Conservation (phyloP, 2,888 invertebrate genomes). For the Drosophila sordidula region DNA sequence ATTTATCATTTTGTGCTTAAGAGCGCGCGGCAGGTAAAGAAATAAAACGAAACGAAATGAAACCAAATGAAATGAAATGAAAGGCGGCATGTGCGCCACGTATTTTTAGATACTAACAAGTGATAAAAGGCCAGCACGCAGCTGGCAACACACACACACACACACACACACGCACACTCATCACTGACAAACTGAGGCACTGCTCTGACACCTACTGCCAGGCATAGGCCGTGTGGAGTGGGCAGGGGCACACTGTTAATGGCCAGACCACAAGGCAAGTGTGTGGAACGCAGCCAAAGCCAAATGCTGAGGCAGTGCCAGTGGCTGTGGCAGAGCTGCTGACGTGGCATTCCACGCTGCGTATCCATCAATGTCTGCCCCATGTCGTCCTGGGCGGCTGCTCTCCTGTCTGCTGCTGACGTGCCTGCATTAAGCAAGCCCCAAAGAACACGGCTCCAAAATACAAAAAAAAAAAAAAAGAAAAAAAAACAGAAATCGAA, state of each 20-base stretch:
- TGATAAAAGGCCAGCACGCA: conserved; percentile 76
- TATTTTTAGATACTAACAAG: conserved; percentile 78
- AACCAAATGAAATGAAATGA: conserved; percentile 66
- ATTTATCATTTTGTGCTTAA: conserved; percentile 82
- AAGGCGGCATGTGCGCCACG: conserved; percentile 74
- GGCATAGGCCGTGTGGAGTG: conserved; percentile 1
- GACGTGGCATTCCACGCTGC: conserved; percentile 72
- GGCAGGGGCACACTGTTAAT: conserved; percentile 38
- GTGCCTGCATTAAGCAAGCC: conserved; percentile 72
- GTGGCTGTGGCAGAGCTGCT: conserved; percentile 50
- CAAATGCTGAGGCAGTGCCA: conserved; percentile 33
- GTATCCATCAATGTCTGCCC: conserved; percentile 78
- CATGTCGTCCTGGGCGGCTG: conserved; percentile 54
- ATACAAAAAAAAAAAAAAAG: conserved; percentile 16
- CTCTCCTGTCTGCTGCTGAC: conserved; percentile 62
- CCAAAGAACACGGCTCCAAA: conserved; percentile 35
- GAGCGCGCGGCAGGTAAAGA: conserved; percentile 64
- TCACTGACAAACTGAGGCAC: conserved; percentile 61
- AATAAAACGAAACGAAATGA: conserved; percentile 46
- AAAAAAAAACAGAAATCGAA: conserved; percentile 13
- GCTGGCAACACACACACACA: conserved; percentile 41
- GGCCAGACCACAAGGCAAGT: conserved; percentile 53
- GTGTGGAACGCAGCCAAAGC: conserved; percentile 33
- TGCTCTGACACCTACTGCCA: conserved; percentile 55
- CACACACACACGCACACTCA: conserved; percentile 25